Evolutionary conservation across 2,797 vertebrate species (phyloP), one percentile per base, ranked within the genome.

Genomic region (Eleutherodactylus coqui): DNA sequence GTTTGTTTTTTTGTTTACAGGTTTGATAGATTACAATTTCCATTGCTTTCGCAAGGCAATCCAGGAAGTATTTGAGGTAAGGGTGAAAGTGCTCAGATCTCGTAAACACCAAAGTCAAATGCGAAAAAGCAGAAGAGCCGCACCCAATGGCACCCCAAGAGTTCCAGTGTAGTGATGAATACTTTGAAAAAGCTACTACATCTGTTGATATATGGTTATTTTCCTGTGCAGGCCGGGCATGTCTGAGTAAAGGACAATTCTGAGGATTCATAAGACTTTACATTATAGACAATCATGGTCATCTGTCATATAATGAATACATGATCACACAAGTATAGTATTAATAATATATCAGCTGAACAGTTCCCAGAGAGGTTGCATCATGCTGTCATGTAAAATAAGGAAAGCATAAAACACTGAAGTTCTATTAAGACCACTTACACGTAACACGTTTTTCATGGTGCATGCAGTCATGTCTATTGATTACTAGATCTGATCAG

Each of bases 21-120:
- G 97, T 87, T 93, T 99, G 72, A 98, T 98, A 85, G 97, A 99
- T 94, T 99, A 98, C 93, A 99, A 99, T 93, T 99, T 99, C 91
- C 97, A 98, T 92, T 99, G 97, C 90, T 98, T 98, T 90, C 96
- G 96, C 91, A 97, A 97, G 90, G 97, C 97, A 91, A 99, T 98
- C 88, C 96, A 98, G 91, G 97, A 99, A 90, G 97, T 98, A 67
- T 99, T 98, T 91, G 97, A 98, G 87, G 96, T 98, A 69, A 96
- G 96, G 49, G 93, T 97, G 88, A 96, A 96, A 91, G 94, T 96
- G 75, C 95, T 97, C 83, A 96, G 94, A 89, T 96, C 95, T 73
- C 95, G 97, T 75, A 97, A 97, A 90, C 94, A 96, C 89, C 94
- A 96, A 88, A 96, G 90, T 92, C 96, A 95, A 88, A 90, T 96